Evolutionary conservation across 2,113 vertebrate species (phyloP), one percentile per base, ranked within the genome.

Genomic region (Dipodomys ordii): DNA sequence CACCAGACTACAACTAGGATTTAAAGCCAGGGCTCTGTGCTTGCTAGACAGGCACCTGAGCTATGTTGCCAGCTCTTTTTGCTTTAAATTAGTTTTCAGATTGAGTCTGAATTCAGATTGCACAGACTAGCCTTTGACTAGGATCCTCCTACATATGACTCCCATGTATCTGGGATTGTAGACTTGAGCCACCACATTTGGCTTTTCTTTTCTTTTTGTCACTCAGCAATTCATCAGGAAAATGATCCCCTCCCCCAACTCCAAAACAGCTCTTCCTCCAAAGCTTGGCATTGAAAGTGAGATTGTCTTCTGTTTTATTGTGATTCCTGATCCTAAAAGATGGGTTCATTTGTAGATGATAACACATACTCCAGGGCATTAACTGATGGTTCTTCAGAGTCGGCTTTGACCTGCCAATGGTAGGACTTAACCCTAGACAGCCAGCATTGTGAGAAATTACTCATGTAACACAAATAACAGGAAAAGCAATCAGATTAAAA

Each of bases 201-300:
- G 53, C 53, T 57, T 57, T 57, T 57, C 8, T 49, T 57, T 57
- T 57, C 53, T 57, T 57, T 57, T 57, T 57, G 53, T 46, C 76
- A 91, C 57, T 94, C 69, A 74, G 64, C 88, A 88, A 77, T n/a
- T 44, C 46, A 74, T 30, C 35, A 49, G n/a, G 27, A 81, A 86
- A 87, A 87, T 22, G 65, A 46, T 4, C 27, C 0, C 6, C 44
- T 11, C 92, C 30, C 3, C 12, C 3, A 4, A 11, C 53, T 57
- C 53, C 53, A 57, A 86, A 92, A 71, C 18, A 23, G 1, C 74
- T n/a, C 27, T 68, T 79, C 68, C 28, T 18, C 73, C 13, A 35
- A 90, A 22, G 86, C 74, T 22, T 62, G 25, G 57, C 11, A 8
- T 53, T 46, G 27, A 23, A 76, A 7, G 7, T 7, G 6, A 62